These are phyloP conservation scores for Zophobas morio DNA, from an alignment of 1,140 invertebrate species.

Conservation along the genomic window DNA sequence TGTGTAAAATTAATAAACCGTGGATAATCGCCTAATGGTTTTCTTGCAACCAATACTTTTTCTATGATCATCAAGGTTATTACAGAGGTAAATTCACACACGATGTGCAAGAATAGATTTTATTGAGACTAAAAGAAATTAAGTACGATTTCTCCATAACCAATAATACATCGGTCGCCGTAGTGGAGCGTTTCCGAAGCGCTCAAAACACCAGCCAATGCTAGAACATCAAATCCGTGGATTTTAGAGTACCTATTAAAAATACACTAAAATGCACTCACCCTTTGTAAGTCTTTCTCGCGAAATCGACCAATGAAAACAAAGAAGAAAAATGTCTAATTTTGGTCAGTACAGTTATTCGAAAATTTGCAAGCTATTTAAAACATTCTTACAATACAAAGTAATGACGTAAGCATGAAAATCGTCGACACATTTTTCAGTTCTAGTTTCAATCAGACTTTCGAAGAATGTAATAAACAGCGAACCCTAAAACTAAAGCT, in stretches of 20 bases:
- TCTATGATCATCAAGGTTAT: too few species aligned
- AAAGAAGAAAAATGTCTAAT: neutral
- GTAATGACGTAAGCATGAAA: too few species aligned
- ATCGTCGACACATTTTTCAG: too few species aligned
- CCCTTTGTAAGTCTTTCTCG: constrained; percentile 13
- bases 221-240: constrained; percentile 43
- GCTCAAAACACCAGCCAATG: constrained; percentile 51
- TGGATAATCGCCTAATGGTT: constrained; percentile 16
- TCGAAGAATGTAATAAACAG: neutral
- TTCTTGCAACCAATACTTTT: neutral
- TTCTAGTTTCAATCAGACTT: too few species aligned
- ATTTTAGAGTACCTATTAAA: neutral
- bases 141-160: constrained; percentile 16
- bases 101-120: neutral
- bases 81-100: neutral
- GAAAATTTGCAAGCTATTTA: too few species aligned
- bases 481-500: constrained; percentile 22
- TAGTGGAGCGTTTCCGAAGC: constrained; percentile 53
- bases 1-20: constrained; percentile 48
- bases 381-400: too few species aligned
- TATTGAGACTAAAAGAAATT: neutral
- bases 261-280: neutral
- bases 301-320: neutral
- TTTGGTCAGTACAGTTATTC: neutral
- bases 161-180: constrained; percentile 4